Evolutionary conservation across 1,140 invertebrate genomes (phyloP), one percentile per base, ranked within the genome.

Genomic region (Heterodera carotae): DNA sequence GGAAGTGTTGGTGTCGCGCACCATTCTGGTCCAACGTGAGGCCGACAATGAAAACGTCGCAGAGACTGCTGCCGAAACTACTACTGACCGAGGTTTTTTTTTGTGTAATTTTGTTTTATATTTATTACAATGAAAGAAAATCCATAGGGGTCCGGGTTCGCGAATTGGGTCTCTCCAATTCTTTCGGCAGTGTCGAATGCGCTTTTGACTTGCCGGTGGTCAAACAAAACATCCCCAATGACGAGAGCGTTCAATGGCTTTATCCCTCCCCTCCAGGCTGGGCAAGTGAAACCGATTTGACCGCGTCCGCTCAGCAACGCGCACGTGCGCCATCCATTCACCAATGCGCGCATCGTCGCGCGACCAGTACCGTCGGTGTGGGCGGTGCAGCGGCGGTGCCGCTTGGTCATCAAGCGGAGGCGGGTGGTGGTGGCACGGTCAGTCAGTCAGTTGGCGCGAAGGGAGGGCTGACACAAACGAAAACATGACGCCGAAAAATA

Each of bases 1-100:
- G 33, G 83, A 83, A 72, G 82, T 83, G 39, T 56, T 48, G n/a
- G 69, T 83, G 66, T 68, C 62, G n/a, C 81, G 81, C 8, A 29
- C 36, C 53, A 39, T 67, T 36, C 34, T 77, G 64, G 66, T 81
- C 27, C 33, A 71, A 29, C 67, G 43, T 8, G 69, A 84, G 34
- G 62, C 31, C 15, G 69, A 84, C 8, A 76, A 81, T 31, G 75
- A 83, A 22, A 12, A 80, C 2, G 34, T 68, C 39, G 39, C 18
- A 15, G 53, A n/a, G 8, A 31, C 62, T 66, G 62, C 39, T 43
- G 39, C 6, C 39, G 12, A 43, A 43, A 43, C 39, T 12, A 43
- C n/a, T n/a, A n/a, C n/a, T n/a, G n/a, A n/a, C n/a, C n/a, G n/a
- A n/a, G n/a, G n/a, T n/a, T n/a, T n/a, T n/a, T n/a, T n/a, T n/a